Conservation (phyloP, 2,113 vertebrate genomes). For the Saimiri boliviensis region DNA sequence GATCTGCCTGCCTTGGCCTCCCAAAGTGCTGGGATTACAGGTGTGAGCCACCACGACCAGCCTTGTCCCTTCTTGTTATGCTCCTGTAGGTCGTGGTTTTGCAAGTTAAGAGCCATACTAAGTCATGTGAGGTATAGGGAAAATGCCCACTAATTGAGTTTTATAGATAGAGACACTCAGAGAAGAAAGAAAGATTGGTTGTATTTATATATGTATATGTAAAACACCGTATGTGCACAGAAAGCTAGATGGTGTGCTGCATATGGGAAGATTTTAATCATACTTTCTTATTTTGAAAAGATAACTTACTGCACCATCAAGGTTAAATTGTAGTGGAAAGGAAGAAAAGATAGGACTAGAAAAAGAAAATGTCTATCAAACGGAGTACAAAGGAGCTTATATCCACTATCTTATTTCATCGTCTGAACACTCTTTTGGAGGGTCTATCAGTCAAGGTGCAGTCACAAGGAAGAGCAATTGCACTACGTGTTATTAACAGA, state of each 20-base stretch:
- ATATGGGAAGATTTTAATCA: slow-evolving; percentile 1
- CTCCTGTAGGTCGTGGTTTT: not conserved
- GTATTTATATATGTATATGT: not conserved
- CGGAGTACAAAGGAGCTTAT: not conserved
- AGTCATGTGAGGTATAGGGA: not conserved
- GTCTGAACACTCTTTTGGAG: not conserved
- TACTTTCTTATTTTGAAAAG: slow-evolving; percentile 18
- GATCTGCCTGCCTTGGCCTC: too few relatives aligned
- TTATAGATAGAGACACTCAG: not conserved
- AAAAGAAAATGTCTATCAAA: not conserved
- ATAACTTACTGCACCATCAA: not conserved
- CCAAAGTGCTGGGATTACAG: too few relatives aligned
- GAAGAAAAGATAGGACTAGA: not conserved
- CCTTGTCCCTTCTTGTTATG: not conserved
- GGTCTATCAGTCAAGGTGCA: not conserved
- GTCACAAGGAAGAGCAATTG: not conserved
- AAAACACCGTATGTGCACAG: not conserved
- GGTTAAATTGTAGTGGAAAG: not conserved
- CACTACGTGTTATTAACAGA: not conserved
- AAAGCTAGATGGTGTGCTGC: not conserved
- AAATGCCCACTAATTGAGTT: not conserved
- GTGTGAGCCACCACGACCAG: too few relatives aligned
- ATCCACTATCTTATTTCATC: not conserved
- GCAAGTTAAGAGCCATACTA: not conserved
- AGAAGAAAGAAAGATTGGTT: not conserved